Evolutionary conservation across 2,888 invertebrate genomes (phyloP), one percentile per base, ranked within the genome.

Genomic region (Lepidonotus clava): DNA sequence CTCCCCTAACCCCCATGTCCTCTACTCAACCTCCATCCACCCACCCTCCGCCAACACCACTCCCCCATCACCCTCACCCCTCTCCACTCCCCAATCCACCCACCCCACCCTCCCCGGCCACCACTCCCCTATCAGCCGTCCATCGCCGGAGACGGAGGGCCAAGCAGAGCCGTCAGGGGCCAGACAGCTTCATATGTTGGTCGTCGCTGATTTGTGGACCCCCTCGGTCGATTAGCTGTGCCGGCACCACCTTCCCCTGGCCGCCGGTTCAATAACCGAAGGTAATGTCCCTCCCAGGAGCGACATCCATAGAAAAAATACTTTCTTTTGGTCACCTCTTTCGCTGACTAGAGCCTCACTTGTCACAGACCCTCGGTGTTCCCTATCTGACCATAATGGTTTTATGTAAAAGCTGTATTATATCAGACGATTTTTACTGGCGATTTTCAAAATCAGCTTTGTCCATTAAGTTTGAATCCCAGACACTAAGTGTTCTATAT

Each of bases 381-480:
- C 61, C 61, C 24, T 24, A 61, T 61, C 61, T 61, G 28, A 61
- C 61, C 61, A 61, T 61, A 61, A 61, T 24, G 61, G 24, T 61
- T 61, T 61, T 61, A 61, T 61, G n/a, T n/a, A n/a, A n/a, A n/a
- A n/a, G n/a, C n/a, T n/a, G n/a, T n/a, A n/a, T n/a, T n/a, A n/a
- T n/a, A n/a, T n/a, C n/a, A n/a, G n/a, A n/a, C n/a, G n/a, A n/a
- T n/a, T n/a, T n/a, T n/a, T n/a, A n/a, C n/a, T n/a, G n/a, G n/a
- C n/a, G n/a, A n/a, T n/a, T n/a, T n/a, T n/a, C n/a, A n/a, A n/a
- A n/a, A n/a, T n/a, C n/a, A n/a, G n/a, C n/a, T n/a, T n/a, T n/a
- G n/a, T n/a, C n/a, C n/a, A n/a, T n/a, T n/a, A n/a, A n/a, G n/a
- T n/a, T n/a, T n/a, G n/a, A n/a, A n/a, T 28, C 28, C 0, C 61